A percentile compares a stretch with the other conserved stretches of the same genome.
Conservation (phyloP, 2,797 vertebrate genomes). For the Pangasius djambal region DNA sequence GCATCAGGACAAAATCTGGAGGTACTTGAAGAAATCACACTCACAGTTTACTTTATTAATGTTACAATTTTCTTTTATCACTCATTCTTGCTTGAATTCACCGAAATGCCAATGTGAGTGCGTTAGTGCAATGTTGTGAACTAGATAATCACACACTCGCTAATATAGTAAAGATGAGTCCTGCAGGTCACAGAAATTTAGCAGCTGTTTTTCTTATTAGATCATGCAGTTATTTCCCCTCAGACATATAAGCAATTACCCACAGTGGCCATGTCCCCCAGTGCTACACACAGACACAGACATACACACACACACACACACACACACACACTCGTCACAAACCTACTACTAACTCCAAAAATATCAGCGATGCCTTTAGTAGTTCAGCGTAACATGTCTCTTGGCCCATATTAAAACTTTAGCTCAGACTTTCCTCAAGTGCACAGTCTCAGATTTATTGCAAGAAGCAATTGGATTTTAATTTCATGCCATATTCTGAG, state of each 20-base stretch:
- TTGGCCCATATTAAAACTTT: neutral
- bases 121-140: neutral
- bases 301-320: slow-evolving; percentile 20
- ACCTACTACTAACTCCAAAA: slow-evolving; percentile 26
- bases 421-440: neutral
- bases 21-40: neutral
- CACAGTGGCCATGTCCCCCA: slow-evolving; percentile 3
- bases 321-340: slow-evolving; percentile 14
- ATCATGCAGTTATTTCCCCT: slow-evolving; percentile 11
- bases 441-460: neutral
- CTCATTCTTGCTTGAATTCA: neutral
- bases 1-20: neutral
- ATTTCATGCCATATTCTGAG: neutral
- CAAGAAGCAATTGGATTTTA: neutral
- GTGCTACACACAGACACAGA: neutral
- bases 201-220: slow-evolving; percentile 53
- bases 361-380: slow-evolving; percentile 25
- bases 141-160: neutral
- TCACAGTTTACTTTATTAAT: neutral
- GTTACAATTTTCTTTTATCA: neutral
- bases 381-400: slow-evolving; percentile 7
- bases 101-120: neutral
- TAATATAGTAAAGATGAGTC: neutral
- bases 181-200: slow-evolving; percentile 17
- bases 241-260: neutral